Base-by-base conservation (phyloP, 2,113 vertebrate species). In the Phasianus colchicus region DNA sequence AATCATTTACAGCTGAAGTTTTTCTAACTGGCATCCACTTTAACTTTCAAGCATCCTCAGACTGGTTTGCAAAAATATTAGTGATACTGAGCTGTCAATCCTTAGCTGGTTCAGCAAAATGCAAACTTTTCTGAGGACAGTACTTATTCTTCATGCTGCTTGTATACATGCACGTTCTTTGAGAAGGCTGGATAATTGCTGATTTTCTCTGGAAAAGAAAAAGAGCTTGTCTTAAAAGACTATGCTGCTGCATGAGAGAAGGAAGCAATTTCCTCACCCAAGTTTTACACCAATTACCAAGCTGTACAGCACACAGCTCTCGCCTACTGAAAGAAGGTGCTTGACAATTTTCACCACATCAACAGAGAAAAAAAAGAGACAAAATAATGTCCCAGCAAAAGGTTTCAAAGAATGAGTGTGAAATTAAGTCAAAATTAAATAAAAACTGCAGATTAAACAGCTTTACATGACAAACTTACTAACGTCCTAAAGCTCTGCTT, bases 251-350 rank as follows among this genome's bases (percentile, higher is more conserved):
- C 57, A 57, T 22, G 88, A 75, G 71, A 86, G 55, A 72, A 93
- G 47, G n/a, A 80, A 29, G 52, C 80, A 74, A 80, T 91, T 97
- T 97, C 85, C 95, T 96, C 86, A 58, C 58, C 50, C 61, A 78
- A 64, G 73, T 88, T 88, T 73, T 67, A 58, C 92, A 95, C 84
- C 95, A 97, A 93, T 93, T 95, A 89, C 88, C 75, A 95, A 96
- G 58, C 80, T 94, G 88, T 84, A 77, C 71, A 76, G 82, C 54
- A 96, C 60, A 92, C 61, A 96, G 29, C 70, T 89, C 86, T 83
- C 55, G 18, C 55, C 92, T 71, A 66, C 4, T 86, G 70, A 54
- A 58, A 95, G 82, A 69, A 50, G 95, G 76, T 90, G 96, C 94
- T 94, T 96, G 94, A 92, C 90, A 95, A 94, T 86, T 90, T 87